Evolutionary conservation across 2,797 vertebrate species (phyloP).

Genomic region (Remorina albescens): DNA sequence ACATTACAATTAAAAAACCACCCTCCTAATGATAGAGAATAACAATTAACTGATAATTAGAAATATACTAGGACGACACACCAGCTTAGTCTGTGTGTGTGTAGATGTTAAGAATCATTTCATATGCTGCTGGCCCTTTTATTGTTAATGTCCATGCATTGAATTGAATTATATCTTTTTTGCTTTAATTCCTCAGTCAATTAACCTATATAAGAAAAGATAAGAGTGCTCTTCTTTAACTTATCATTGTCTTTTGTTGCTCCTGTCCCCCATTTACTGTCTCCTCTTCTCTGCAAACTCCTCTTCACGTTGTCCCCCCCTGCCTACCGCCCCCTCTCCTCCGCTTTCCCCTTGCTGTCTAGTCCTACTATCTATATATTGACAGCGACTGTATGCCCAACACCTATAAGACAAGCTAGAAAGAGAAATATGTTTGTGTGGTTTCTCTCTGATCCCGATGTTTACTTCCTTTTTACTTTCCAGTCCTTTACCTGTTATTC

Average conservation of each 20-base stretch:
- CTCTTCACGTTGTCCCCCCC: not conserved
- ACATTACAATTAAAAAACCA: slow-evolving; percentile 87
- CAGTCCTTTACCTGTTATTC: not conserved
- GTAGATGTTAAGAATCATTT: slow-evolving; percentile 69
- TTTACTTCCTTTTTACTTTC: not conserved
- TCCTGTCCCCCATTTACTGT: slow-evolving; percentile 67
- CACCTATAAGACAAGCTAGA: not conserved
- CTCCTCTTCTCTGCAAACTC: slow-evolving; percentile 14
- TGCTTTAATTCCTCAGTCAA: slow-evolving; percentile 80
- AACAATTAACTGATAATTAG: slow-evolving; percentile 87
- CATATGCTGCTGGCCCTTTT: slow-evolving; percentile 71
- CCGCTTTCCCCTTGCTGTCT: not conserved
- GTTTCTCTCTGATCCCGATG: not conserved
- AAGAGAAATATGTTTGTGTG: not conserved
- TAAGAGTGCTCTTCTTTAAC: slow-evolving; percentile 69
- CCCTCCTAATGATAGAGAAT: slow-evolving; percentile 84
- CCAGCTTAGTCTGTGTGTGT: slow-evolving; percentile 40
- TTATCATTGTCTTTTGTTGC: slow-evolving; percentile 74
- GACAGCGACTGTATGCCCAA: not conserved
- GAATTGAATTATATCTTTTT: slow-evolving; percentile 77
- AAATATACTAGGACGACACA: slow-evolving; percentile 79
- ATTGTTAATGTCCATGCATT: slow-evolving; percentile 71
- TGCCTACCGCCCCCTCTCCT: too few species aligned
- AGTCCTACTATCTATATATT: slow-evolving; percentile 14
- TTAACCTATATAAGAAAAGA: slow-evolving; percentile 81